phyloP scores from a whole-genome alignment of 2,888 invertebrate species.

The Microctonus aethiopoides region DNA sequence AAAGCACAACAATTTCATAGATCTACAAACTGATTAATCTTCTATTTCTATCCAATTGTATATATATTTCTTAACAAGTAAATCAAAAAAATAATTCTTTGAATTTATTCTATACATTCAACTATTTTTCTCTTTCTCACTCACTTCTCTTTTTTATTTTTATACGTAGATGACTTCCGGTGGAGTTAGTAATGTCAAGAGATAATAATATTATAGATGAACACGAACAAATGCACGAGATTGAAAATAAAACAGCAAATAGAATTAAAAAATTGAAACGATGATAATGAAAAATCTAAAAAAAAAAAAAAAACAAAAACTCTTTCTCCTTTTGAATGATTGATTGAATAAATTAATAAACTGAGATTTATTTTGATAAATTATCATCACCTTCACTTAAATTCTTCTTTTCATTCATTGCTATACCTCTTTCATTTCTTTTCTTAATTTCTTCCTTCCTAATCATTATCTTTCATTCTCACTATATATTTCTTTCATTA shows the following conservation, averaged over 20 bases:
- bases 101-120: background rate
- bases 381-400: background rate
- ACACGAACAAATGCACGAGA: background rate
- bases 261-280: background rate
- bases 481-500: background rate
- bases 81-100: background rate
- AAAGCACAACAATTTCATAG: background rate
- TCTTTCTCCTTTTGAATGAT: too few species aligned
- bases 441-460: too few species aligned
- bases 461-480: too few species aligned
- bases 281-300: background rate
- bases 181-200: slow-evolving; percentile 9
- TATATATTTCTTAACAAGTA: background rate
- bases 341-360: too few species aligned
- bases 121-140: background rate
- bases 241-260: background rate
- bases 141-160: background rate
- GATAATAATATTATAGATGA: slow-evolving; percentile 19
- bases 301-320: too few species aligned
- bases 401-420: background rate
- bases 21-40: background rate
- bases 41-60: background rate
- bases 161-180: slow-evolving; percentile 18
- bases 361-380: too few species aligned
- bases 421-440: background rate